phyloP scores from a whole-genome alignment of 1,140 invertebrate genomes.

The Potamilus streckersoni region DNA sequence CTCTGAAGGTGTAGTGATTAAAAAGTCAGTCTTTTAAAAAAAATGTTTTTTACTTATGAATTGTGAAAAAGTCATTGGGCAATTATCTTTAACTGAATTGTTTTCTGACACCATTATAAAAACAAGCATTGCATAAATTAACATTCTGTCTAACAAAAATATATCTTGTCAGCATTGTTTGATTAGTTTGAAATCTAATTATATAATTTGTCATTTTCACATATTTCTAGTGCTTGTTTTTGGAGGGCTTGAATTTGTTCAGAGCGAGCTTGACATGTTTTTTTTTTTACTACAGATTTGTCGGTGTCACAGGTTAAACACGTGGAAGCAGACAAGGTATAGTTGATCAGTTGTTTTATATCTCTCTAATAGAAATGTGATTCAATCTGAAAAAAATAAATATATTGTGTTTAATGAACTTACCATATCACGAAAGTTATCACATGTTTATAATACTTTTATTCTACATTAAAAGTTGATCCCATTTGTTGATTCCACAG shows the following conservation, averaged over 20 bases:
- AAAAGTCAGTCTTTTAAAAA: too few relatives aligned
- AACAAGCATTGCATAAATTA: background rate
- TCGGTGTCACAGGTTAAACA: constrained; percentile 51
- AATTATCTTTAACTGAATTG: too few relatives aligned
- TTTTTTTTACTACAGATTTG: constrained; percentile 49
- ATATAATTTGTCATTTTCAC: background rate
- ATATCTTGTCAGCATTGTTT: background rate
- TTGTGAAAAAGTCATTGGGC: too few relatives aligned
- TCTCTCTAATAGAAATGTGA: background rate
- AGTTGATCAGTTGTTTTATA: too few relatives aligned
- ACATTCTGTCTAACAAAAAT: background rate
- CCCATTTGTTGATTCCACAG: too few relatives aligned
- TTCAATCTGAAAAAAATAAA: constrained; percentile 3
- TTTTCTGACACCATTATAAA: background rate
- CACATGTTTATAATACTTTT: too few relatives aligned
- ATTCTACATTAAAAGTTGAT: too few relatives aligned
- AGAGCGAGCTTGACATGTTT: background rate
- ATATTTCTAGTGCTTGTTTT: background rate
- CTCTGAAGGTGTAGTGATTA: too few relatives aligned
- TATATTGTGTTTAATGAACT: background rate
- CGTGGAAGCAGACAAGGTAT: constrained; percentile 59
- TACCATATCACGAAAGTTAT: background rate
- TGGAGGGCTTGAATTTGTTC: background rate
- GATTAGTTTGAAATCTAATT: background rate
- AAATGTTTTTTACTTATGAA: too few relatives aligned